Evolutionary conservation across 2,113 vertebrate genomes (phyloP).

Genomic region (Callospermophilus lateralis): DNA sequence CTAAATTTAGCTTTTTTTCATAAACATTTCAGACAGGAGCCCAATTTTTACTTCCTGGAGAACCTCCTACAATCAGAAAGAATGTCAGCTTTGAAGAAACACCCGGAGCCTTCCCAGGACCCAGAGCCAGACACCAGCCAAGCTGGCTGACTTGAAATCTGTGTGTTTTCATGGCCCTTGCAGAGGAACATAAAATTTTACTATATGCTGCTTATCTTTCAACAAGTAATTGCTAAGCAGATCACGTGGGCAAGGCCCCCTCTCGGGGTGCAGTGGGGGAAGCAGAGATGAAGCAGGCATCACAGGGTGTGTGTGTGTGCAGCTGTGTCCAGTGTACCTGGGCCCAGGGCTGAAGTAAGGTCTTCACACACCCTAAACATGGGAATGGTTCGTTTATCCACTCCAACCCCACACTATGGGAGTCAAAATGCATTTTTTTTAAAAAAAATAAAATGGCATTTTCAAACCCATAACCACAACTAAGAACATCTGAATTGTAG

Average conservation of each 20-base stretch:
- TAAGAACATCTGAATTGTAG: neutral
- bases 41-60: conserved; percentile 69
- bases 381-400: neutral
- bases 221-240: neutral
- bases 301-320: too few species aligned
- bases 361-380: neutral
- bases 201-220: neutral
- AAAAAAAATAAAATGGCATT: neutral
- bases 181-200: neutral
- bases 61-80: conserved; percentile 60
- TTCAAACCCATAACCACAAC: neutral
- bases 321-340: neutral
- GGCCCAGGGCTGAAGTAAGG: neutral
- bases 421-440: neutral
- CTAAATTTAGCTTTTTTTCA: conserved; percentile 67
- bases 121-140: neutral
- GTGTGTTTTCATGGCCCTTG: neutral
- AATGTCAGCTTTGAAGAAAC: conserved; percentile 60
- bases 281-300: too few species aligned
- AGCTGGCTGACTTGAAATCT: neutral
- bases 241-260: neutral
- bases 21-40: conserved; percentile 62
- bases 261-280: too few species aligned
- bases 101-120: neutral
- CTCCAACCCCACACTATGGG: too few species aligned